Base-by-base conservation (phyloP, 2,797 vertebrate species). In the Acanthopagrus latus region DNA sequence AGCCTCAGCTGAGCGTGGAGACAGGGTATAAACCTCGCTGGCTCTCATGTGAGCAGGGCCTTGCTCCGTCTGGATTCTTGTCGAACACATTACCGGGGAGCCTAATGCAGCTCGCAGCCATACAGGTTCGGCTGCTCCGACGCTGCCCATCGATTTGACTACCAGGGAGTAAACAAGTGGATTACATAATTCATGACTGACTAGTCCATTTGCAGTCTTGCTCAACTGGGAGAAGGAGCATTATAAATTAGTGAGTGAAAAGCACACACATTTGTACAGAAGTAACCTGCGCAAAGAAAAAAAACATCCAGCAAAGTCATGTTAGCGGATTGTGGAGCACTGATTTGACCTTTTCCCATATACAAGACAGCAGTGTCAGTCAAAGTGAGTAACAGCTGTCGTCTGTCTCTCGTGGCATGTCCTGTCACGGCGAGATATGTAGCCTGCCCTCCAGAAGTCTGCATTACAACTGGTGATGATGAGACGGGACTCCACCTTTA, bases 171-270 rank as follows among this genome's bases (percentile, higher is more conserved):
- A 71, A 89, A 91, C 84, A 88, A 91, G 64, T 66, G 81, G 83
- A 91, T 93, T 94, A 92, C 91, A 93, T 93, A 92, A 94, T 92
- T 89, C 85, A 92, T 90, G 82, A 80, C 64, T 55, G 77, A 38
- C 65, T 46, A 58, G 12, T 91, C 68, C 83, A 86, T 89, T 89
- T 86, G 80, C 25, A 69, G 72, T 38, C 16, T 48, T 11, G 50
- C 25, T 77, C 55, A 50, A 38, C 65, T 27, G 69, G 64, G 78
- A 72, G 65, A 56, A 1, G 21, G 0, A n/a, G 63, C 29, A 67
- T 48, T 12, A 57, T 44, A 60, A 51, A 59, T 57, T 3, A 43
- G 16, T 38, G 46, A 52, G 44, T 16, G 25, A 64, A 25, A 0
- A 3, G 41, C 43, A 2, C 47, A 21, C 5, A 46, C 12, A 59